Conservation (phyloP, 2,797 vertebrate genomes). For the Malurus leucopterus region DNA sequence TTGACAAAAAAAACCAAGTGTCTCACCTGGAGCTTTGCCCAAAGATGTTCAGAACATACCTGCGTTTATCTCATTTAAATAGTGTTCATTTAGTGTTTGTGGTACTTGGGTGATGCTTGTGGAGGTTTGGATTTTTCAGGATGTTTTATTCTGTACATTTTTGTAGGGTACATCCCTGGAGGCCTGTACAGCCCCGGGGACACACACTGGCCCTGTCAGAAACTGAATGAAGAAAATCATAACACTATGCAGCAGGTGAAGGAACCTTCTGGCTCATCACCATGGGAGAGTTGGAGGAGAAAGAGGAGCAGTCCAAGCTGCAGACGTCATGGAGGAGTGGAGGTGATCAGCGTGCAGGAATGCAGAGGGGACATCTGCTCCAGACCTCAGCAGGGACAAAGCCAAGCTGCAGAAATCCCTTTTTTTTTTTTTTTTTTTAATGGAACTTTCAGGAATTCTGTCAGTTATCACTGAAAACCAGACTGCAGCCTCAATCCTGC, state of each 20-base stretch:
- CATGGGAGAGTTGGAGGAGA: background rate
- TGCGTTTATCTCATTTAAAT: background rate
- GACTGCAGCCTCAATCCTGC: background rate
- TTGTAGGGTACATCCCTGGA: background rate
- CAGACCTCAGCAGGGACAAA: background rate
- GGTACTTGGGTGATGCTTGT: background rate
- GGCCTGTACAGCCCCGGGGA: background rate
- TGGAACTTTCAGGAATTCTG: background rate
- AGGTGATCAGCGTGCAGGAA: background rate
- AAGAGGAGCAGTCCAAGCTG: background rate
- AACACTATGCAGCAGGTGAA: background rate
- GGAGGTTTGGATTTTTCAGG: background rate
- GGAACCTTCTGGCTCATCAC: background rate
- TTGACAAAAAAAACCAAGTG: background rate
- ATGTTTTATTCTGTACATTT: background rate
- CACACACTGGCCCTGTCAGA: background rate
- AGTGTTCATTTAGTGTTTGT: background rate
- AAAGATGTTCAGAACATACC: background rate
- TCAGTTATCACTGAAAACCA: background rate
- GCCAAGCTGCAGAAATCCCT: slow-evolving; percentile 11
- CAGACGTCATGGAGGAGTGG: background rate
- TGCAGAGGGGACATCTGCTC: background rate
- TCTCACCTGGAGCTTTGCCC: background rate
- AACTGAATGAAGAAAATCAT: background rate
- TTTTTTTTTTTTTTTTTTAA: background rate